Conservation (phyloP, 1,140 invertebrate species). For the Heliconius hermathena region DNA sequence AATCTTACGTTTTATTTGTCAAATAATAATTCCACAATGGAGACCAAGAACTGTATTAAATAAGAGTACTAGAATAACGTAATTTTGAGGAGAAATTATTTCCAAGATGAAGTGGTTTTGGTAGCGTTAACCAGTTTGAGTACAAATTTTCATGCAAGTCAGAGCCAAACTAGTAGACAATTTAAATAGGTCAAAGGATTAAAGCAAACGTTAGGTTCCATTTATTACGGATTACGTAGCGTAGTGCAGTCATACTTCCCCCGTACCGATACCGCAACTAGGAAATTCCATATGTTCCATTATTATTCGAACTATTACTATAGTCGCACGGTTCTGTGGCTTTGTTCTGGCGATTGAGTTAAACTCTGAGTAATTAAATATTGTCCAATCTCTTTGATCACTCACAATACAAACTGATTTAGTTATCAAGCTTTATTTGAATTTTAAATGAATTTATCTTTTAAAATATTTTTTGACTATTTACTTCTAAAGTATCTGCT, state of each 20-base stretch:
- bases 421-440: not conserved
- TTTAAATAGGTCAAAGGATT: constrained; percentile 28
- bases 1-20: no score
- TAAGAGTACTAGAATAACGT: not conserved
- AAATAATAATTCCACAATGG: no score
- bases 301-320: not conserved
- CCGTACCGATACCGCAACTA: not conserved
- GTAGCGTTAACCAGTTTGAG: not conserved
- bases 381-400: not conserved
- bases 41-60: no score
- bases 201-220: constrained; percentile 5
- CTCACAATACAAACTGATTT: not conserved
- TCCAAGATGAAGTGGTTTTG: not conserved
- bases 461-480: not conserved
- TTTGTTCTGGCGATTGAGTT: not conserved
- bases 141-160: constrained; percentile 24
- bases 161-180: constrained; percentile 12
- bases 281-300: constrained; percentile 12
- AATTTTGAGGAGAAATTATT: not conserved
- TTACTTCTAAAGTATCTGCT: not conserved
- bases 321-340: not conserved
- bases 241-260: not conserved
- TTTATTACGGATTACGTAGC: constrained; percentile 19
- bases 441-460: not conserved
- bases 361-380: not conserved